phyloP scores from a whole-genome alignment of 2,888 invertebrate genomes.

The Temnothorax ravouxi region DNA sequence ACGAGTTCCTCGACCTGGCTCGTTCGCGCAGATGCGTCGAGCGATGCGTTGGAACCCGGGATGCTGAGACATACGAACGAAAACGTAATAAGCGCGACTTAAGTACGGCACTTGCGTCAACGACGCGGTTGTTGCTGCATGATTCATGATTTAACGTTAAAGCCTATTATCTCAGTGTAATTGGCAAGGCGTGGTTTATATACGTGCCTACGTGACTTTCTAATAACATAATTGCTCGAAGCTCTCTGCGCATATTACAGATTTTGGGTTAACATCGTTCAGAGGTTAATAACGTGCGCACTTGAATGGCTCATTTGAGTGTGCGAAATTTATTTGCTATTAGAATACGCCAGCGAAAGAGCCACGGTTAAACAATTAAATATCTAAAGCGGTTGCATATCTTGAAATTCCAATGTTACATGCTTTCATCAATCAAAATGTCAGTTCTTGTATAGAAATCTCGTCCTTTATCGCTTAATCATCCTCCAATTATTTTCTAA shows the following conservation, averaged over 20 bases:
- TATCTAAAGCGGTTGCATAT: not conserved
- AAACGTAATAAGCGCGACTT: conserved; percentile 4
- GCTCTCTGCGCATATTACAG: conserved; percentile 21
- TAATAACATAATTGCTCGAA: conserved; percentile 43
- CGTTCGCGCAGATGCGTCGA: conserved; percentile 26
- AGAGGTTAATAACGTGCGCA: conserved; percentile 22
- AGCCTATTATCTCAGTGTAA: conserved; percentile 40
- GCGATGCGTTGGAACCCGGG: not conserved
- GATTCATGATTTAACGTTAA: conserved; percentile 48
- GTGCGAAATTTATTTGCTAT: not conserved
- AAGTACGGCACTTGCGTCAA: conserved; percentile 20
- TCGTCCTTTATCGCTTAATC: conserved; percentile 27
- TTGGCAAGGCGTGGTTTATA: conserved; percentile 47
- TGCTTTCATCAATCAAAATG: conserved; percentile 20
- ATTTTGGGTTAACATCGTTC: conserved; percentile 33
- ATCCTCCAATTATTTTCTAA: conserved; percentile 28
- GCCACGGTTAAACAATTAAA: not conserved
- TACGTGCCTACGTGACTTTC: conserved; percentile 43
- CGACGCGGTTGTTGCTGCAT: conserved; percentile 1
- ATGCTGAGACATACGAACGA: not conserved
- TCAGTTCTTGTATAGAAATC: conserved; percentile 27
- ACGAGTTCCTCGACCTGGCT: conserved; percentile 40
- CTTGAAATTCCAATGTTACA: conserved; percentile 14
- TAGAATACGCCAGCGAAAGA: not conserved
- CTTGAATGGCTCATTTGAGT: not conserved